Evolutionary conservation across 2,113 vertebrate genomes (phyloP).

Genomic region (Clarias batrachus): DNA sequence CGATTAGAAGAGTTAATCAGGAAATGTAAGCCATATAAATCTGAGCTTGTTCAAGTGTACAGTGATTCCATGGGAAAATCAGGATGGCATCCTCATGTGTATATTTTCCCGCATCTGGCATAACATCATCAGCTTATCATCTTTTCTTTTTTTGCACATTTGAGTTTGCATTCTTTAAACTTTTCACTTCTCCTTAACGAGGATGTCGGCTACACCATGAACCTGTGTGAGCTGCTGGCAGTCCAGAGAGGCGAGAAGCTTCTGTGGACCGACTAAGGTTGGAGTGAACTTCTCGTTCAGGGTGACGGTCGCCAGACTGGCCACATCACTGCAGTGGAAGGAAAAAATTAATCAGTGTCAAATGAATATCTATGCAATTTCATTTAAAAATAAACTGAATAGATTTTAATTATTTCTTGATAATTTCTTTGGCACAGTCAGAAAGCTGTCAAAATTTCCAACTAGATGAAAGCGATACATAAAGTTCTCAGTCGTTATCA

Average conservation of each 20-base stretch:
- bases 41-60: no score
- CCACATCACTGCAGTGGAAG: conserved; percentile 75
- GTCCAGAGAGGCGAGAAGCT: conserved; percentile 81
- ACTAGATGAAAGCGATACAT: no score
- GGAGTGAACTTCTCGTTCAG: conserved; percentile 76
- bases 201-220: conserved; percentile 76
- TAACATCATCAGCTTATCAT: background rate
- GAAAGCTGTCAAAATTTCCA: no score
- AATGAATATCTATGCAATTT: no score
- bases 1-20: no score
- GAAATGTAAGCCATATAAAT: no score
- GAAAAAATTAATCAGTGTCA: conserved; percentile 16
- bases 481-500: no score
- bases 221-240: conserved; percentile 84
- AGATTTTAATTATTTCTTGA: no score
- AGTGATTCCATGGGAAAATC: no score
- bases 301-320: conserved; percentile 68
- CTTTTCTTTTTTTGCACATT: background rate
- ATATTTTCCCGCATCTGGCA: background rate
- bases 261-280: conserved; percentile 72
- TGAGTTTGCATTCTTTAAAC: background rate
- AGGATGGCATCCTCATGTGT: no score
- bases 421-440: no score
- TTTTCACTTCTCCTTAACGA: conserved; percentile 57
- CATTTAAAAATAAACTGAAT: no score